Percentiles rank a stretch among this genome's conserved stretches.
Evolutionary conservation across 2,888 invertebrate species (phyloP).

Genomic region (Clanis bilineata): DNA sequence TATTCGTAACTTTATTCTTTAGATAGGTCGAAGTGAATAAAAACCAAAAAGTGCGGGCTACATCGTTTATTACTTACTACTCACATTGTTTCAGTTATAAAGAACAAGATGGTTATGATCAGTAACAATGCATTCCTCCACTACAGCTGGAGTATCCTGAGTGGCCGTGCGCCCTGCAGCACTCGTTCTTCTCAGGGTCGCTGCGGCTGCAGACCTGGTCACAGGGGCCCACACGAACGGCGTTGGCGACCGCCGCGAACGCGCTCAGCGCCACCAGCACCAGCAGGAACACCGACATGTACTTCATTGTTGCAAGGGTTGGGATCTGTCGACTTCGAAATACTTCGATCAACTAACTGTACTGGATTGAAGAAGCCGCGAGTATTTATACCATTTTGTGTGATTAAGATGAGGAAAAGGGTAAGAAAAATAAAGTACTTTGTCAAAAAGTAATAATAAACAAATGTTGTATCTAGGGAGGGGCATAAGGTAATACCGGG

Average conservation of each 20-base stretch:
- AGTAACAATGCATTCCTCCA: neutral
- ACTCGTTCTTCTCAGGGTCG: neutral
- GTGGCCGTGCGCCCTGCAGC: neutral
- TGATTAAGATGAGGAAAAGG: too few species aligned
- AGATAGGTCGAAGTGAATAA: too few species aligned
- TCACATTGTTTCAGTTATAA: too few species aligned
- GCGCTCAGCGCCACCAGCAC: neutral
- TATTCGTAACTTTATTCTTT: too few species aligned
- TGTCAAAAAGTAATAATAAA: too few species aligned
- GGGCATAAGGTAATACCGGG: too few species aligned
- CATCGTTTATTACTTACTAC: too few species aligned
- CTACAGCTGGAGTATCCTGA: neutral
- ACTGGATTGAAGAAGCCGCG: neutral
- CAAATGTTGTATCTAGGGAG: too few species aligned
- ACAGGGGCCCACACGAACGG: neutral
- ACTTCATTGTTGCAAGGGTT: neutral
- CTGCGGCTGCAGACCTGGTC: neutral
- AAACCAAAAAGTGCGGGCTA: too few species aligned
- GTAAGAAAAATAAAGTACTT: too few species aligned
- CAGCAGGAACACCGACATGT: neutral
- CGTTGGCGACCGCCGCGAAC: neutral
- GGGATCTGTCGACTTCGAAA: neutral
- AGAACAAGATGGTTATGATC: too few species aligned
- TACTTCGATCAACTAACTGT: neutral
- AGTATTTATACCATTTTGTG: neutral